Evolutionary conservation across 2,888 invertebrate species (phyloP).

Genomic region (Teleiodes luculella): DNA sequence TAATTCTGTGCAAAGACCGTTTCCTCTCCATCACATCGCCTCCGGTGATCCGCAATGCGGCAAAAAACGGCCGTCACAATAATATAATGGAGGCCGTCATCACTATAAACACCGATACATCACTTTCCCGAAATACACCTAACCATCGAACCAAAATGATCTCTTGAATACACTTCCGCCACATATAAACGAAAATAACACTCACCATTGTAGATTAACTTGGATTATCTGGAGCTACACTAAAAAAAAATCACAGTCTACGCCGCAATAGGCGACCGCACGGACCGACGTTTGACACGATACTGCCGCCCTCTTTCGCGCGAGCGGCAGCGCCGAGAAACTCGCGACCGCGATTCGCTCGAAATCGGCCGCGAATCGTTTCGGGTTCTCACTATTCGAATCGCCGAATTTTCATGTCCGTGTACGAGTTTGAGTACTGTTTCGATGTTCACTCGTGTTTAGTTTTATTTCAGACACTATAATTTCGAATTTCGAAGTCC

Average conservation of each 20-base stretch:
- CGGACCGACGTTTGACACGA: conserved; percentile 77
- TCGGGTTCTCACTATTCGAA: conserved; percentile 70
- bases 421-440: conserved; percentile 46
- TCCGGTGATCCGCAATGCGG: conserved; percentile 73
- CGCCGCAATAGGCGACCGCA: conserved; percentile 76
- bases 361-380: conserved; percentile 67
- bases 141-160: conserved; percentile 41
- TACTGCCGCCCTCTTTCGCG: conserved; percentile 80
- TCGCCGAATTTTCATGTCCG: conserved; percentile 68
- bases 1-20: conserved; percentile 6
- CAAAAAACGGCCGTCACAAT: conserved; percentile 78
- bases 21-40: conserved; percentile 37
- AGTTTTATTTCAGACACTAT: conserved; percentile 50
- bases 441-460: conserved; percentile 42
- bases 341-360: conserved; percentile 69
- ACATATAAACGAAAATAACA: conserved; percentile 68
- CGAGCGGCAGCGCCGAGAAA: conserved; percentile 71
- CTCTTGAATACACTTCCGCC: conserved; percentile 59
- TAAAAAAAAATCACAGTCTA: conserved; percentile 78
- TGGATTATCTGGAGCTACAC: conserved; percentile 80
- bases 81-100: conserved; percentile 77
- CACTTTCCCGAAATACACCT: conserved; percentile 68
- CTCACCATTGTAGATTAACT: conserved; percentile 80
- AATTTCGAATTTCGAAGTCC: conserved; percentile 67
- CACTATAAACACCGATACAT: conserved; percentile 76